Percentiles rank a stretch among this genome's conserved stretches.
These are phyloP conservation scores for Cydia fagiglandana DNA, from an alignment of 1,140 invertebrate genomes.

Conservation along the genomic window DNA sequence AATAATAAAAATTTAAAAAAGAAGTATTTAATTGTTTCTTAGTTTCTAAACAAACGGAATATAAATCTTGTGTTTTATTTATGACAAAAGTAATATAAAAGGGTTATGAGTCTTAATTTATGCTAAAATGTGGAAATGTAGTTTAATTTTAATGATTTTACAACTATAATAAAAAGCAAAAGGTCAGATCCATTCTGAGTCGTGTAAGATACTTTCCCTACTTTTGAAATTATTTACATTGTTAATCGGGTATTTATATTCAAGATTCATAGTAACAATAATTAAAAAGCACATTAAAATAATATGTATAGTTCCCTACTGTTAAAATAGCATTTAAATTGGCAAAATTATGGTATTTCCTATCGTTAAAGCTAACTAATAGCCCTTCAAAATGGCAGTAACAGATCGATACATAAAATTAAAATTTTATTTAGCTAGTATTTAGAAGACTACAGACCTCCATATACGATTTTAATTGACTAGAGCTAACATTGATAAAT, in stretches of 20 bases:
- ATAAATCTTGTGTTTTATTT: not conserved
- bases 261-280: not conserved
- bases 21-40: too few relatives aligned
- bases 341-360: not conserved
- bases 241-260: conserved; percentile 17
- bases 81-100: not conserved
- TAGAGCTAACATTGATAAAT: not conserved
- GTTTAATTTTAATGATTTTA: conserved; percentile 19
- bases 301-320: not conserved
- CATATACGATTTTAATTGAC: not conserved
- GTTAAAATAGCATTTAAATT: conserved; percentile 21
- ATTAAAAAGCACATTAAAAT: conserved; percentile 1
- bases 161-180: not conserved
- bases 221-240: not conserved
- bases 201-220: not conserved
- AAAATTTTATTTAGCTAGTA: not conserved
- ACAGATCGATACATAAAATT: not conserved
- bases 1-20: too few relatives aligned
- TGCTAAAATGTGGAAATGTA: not conserved
- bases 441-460: not conserved
- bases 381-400: conserved; percentile 2
- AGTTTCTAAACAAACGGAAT: not conserved
- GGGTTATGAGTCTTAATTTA: not conserved
- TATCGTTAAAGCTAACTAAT: not conserved
- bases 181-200: not conserved